phyloP scores from a whole-genome alignment of 1,140 invertebrate species.

The Bombus ignitus region DNA sequence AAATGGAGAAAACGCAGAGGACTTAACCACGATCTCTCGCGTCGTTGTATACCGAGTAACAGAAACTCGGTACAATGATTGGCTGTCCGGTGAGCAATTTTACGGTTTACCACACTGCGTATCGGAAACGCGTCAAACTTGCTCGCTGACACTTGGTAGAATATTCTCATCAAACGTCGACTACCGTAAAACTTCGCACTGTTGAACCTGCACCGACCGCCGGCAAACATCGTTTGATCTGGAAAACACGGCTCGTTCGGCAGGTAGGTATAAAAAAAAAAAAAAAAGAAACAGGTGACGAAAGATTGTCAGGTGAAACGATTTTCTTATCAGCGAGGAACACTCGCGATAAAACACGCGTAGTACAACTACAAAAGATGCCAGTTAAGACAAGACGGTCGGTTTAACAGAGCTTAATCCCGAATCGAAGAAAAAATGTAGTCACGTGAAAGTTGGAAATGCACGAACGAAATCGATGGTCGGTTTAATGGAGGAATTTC shows the following conservation, averaged over 20 bases:
- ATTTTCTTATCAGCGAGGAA: conserved; percentile 25
- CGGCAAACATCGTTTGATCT: conserved; percentile 37
- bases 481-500: neutral
- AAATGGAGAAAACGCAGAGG: no score
- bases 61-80: neutral
- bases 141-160: conserved; percentile 27
- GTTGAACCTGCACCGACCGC: neutral
- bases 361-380: neutral
- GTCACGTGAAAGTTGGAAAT: neutral
- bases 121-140: conserved; percentile 32
- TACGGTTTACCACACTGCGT: conserved; percentile 10
- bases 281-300: neutral
- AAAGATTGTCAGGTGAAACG: neutral
- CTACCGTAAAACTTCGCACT: conserved; percentile 21
- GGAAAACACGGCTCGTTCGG: conserved; percentile 4
- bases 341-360: conserved; percentile 9
- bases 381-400: neutral
- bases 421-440: neutral
- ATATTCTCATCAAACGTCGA: conserved; percentile 30
- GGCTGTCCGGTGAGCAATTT: neutral
- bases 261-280: neutral
- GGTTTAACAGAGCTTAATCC: neutral
- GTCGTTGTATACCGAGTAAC: neutral
- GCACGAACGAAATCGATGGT: neutral
- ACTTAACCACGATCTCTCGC: neutral